phyloP scores from a whole-genome alignment of 2,888 invertebrate species.

The Ectemnius lituratus region DNA sequence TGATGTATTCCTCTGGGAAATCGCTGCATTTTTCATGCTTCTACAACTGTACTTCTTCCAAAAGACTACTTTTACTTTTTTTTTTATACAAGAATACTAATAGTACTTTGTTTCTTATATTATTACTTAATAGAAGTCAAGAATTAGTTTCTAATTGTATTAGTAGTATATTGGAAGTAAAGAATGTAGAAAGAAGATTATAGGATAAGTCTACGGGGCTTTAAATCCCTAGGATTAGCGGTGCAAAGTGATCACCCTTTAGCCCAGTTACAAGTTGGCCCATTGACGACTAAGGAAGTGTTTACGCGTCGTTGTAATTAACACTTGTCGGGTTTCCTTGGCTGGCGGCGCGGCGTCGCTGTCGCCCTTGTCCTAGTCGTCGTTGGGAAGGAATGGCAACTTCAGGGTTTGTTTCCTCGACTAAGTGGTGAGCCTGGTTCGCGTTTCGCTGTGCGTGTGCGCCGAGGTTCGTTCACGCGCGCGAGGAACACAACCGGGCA shows the following conservation, averaged over 20 bases:
- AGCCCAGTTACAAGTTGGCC: too few species aligned
- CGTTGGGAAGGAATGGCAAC: background rate
- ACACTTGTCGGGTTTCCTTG: background rate
- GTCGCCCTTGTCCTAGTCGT: too few species aligned
- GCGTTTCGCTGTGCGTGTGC: background rate
- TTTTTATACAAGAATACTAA: background rate
- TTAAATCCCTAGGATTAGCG: too few species aligned
- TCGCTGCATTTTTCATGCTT: background rate
- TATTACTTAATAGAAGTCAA: too few species aligned
- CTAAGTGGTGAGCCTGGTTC: conserved; percentile 24
- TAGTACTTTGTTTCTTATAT: too few species aligned
- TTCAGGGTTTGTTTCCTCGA: conserved; percentile 13
- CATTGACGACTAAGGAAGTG: too few species aligned
- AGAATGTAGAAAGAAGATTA: too few species aligned
- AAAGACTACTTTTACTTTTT: background rate
- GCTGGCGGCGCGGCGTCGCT: background rate
- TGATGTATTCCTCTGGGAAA: background rate
- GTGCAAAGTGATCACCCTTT: too few species aligned
- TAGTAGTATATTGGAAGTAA: too few species aligned
- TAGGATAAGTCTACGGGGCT: too few species aligned
- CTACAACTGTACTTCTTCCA: background rate
- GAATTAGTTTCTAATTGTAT: too few species aligned
- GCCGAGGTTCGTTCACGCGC: too few species aligned
- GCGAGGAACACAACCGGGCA: background rate
- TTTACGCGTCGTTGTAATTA: conserved; percentile 4